Conservation (phyloP, 2,888 invertebrate species). For the Chaetogeoica ovagalla region DNA sequence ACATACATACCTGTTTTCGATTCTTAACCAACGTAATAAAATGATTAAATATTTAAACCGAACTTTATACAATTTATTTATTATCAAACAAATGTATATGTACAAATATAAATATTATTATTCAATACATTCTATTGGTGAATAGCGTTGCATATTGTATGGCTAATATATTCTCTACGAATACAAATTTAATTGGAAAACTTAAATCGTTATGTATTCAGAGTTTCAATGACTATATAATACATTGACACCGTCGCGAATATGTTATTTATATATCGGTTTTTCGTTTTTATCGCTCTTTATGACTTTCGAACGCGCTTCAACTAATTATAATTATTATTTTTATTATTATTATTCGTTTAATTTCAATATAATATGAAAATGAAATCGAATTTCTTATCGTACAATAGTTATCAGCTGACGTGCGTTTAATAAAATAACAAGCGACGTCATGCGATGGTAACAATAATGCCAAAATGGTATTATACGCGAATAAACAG, state of each 20-base stretch:
- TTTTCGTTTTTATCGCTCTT: not conserved
- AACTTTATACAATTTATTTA: too few relatives aligned
- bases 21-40: too few relatives aligned
- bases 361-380: not conserved
- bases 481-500: too few relatives aligned
- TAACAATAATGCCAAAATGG: not conserved
- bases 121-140: not conserved
- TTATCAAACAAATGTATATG: not conserved
- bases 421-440: not conserved
- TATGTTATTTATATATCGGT: not conserved
- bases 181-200: not conserved
- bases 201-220: not conserved
- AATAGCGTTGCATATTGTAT: too few relatives aligned
- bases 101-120: not conserved
- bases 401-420: too few relatives aligned
- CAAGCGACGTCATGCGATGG: not conserved
- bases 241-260: not conserved
- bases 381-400: too few relatives aligned
- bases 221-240: not conserved
- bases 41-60: too few relatives aligned
- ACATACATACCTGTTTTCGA: too few relatives aligned
- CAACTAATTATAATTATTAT: too few relatives aligned
- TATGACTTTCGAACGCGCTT: slow-evolving; percentile 24
- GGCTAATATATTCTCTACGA: too few relatives aligned
- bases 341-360: too few relatives aligned